phyloP scores from a whole-genome alignment of 2,797 vertebrate species.

The Falco biarmicus region DNA sequence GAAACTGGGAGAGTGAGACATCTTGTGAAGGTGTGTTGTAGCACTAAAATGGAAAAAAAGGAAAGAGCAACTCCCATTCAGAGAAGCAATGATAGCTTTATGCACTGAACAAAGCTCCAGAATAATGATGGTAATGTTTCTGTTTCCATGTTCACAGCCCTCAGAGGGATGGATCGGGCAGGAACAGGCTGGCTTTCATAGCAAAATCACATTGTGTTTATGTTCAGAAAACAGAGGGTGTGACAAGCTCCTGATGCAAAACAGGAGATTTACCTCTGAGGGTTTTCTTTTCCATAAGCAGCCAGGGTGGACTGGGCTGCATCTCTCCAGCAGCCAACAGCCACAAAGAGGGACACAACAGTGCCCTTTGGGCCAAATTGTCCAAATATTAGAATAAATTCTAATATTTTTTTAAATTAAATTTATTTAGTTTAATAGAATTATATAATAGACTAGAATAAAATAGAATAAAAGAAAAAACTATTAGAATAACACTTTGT shows the following conservation, averaged over 20 bases:
- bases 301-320: not conserved
- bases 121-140: not conserved
- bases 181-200: not conserved
- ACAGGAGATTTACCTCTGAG: not conserved
- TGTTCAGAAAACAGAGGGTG: not conserved
- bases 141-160: not conserved
- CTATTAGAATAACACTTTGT: not conserved
- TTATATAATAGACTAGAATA: no score
- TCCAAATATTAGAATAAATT: not conserved
- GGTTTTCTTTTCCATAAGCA: not conserved
- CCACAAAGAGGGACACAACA: not conserved
- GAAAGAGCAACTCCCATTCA: not conserved
- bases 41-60: not conserved
- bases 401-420: no score
- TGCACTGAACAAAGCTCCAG: not conserved
- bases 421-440: no score
- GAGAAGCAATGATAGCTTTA: not conserved
- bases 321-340: not conserved
- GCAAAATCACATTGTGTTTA: not conserved
- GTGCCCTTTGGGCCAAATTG: not conserved
- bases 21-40: conserved; percentile 41
- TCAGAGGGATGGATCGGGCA: not conserved
- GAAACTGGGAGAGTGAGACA: conserved; percentile 48
- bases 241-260: not conserved
- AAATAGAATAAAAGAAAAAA: no score